phyloP scores from a whole-genome alignment of 2,113 vertebrate genomes.

The Micronycteris hirsuta region DNA sequence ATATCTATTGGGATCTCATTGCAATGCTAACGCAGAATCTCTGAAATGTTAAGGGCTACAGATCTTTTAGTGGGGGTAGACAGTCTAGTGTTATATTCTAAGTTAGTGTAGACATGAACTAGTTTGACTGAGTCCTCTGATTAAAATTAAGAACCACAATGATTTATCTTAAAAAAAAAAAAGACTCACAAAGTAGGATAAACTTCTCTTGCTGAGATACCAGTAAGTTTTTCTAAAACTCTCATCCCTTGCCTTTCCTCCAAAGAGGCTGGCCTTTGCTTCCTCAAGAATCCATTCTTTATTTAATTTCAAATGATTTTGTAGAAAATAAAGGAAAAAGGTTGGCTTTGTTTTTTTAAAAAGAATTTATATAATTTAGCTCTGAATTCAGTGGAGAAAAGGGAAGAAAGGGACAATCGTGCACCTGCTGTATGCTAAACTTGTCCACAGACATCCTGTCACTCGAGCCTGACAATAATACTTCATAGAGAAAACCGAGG shows the following conservation, averaged over 20 bases:
- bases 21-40: conserved; percentile 13
- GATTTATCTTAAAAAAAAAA: background rate
- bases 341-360: background rate
- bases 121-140: background rate
- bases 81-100: background rate
- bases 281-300: conserved; percentile 25
- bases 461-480: background rate
- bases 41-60: background rate
- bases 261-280: background rate
- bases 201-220: background rate
- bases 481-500: background rate
- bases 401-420: background rate
- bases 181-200: background rate
- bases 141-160: conserved; percentile 6
- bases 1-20: background rate
- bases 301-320: conserved; percentile 3
- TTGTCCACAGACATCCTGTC: background rate
- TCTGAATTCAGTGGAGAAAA: background rate
- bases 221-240: conserved; percentile 12
- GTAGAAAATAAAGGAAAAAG: background rate
- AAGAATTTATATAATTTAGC: conserved; percentile 2
- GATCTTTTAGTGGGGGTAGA: background rate
- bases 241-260: background rate
- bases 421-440: background rate
- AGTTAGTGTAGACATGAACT: background rate